These are phyloP conservation scores for Hylia prasina DNA, from an alignment of 2,113 vertebrate genomes.

Conservation along the genomic window DNA sequence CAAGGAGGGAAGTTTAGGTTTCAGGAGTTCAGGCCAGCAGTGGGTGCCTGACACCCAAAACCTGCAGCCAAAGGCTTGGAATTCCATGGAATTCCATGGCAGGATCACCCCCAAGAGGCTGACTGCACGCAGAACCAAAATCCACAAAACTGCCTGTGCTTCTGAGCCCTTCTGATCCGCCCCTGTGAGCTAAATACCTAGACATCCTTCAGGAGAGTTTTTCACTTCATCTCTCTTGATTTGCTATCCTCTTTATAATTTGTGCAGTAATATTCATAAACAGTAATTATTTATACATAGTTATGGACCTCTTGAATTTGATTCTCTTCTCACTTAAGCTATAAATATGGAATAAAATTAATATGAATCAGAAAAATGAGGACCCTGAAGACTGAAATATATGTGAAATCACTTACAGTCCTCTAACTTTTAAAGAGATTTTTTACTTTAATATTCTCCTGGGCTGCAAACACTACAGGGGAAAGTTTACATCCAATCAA, in stretches of 20 bases:
- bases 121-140: background rate
- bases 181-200: background rate
- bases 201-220: background rate
- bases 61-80: background rate
- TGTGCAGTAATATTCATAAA: constrained; percentile 36
- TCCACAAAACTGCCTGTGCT: background rate
- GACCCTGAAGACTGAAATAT: constrained; percentile 39
- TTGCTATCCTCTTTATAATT: constrained; percentile 8
- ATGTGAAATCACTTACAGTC: constrained; percentile 20
- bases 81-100: background rate
- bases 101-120: background rate
- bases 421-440: constrained; percentile 35
- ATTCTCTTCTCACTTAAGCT: constrained; percentile 57
- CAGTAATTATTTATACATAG: constrained; percentile 46
- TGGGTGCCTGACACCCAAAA: background rate
- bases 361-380: constrained; percentile 25
- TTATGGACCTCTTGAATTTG: constrained; percentile 45
- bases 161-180: background rate
- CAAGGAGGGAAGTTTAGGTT: background rate
- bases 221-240: background rate
- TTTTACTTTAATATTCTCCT: constrained; percentile 40
- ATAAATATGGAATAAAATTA: constrained; percentile 57
- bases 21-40: fast-evolving
- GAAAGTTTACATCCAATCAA: constrained; percentile 54
- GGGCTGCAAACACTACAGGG: constrained; percentile 42